These are phyloP conservation scores for Potorous gilbertii DNA, from an alignment of 2,797 vertebrate species.

Conservation along the genomic window DNA sequence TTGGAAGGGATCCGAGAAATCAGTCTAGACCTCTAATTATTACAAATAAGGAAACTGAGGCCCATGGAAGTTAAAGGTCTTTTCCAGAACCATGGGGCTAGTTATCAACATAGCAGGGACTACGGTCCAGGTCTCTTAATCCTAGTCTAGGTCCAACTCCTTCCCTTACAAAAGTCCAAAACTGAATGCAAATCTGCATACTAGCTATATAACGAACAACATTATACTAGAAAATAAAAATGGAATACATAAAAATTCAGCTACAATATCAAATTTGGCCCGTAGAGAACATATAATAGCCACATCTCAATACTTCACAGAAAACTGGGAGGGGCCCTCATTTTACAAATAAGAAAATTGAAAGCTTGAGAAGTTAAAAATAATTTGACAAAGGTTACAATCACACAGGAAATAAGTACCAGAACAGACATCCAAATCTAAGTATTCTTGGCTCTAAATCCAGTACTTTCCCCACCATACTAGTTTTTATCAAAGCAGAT, in stretches of 20 bases:
- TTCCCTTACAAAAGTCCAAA: neutral
- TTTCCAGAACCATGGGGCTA: neutral
- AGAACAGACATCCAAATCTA: neutral
- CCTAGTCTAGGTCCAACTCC: neutral
- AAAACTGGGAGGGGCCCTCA: neutral
- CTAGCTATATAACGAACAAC: neutral
- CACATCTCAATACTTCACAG: constrained; percentile 13
- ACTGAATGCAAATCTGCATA: neutral
- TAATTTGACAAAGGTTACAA: constrained; percentile 27
- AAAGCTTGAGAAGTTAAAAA: constrained; percentile 18
- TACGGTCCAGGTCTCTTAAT: neutral
- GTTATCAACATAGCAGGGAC: neutral
- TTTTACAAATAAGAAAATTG: constrained; percentile 20
- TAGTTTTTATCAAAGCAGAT: neutral
- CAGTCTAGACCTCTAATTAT: neutral
- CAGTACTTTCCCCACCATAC: neutral
- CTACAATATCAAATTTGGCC: neutral
- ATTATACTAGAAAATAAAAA: neutral
- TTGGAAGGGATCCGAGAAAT: neutral
- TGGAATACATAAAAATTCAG: constrained; percentile 9
- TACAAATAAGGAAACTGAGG: neutral
- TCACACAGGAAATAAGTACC: neutral
- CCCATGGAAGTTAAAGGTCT: neutral
- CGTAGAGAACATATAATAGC: constrained; percentile 6
- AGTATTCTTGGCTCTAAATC: neutral